Percentiles rank a stretch among this genome's conserved stretches.
Conservation (phyloP, 1,140 invertebrate species). For the Halotydeus destructor region DNA sequence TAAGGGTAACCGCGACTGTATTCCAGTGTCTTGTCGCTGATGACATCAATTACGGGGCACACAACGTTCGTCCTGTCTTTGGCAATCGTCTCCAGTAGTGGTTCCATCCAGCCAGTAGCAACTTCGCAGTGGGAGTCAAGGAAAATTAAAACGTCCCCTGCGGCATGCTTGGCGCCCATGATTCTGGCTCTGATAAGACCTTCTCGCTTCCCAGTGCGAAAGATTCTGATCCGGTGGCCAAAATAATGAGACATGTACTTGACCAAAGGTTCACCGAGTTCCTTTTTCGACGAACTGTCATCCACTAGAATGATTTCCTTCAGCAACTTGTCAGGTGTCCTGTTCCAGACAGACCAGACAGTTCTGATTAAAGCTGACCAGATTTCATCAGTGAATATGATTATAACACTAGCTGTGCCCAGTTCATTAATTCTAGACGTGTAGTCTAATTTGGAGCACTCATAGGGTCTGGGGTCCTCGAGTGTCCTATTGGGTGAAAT, state of each 20-base stretch:
- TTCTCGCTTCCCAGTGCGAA: slow-evolving; percentile 46
- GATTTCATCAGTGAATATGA: slow-evolving; percentile 77
- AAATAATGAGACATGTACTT: slow-evolving; percentile 40
- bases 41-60: slow-evolving; percentile 79
- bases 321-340: slow-evolving; percentile 40
- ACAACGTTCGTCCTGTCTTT: slow-evolving; percentile 53
- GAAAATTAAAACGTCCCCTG: slow-evolving; percentile 68
- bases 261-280: slow-evolving; percentile 40
- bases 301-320: slow-evolving; percentile 73
- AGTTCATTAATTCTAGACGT: slow-evolving; percentile 28
- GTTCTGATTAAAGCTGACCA: slow-evolving; percentile 61
- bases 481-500: slow-evolving; percentile 61
- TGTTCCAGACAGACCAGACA: slow-evolving; percentile 63
- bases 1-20: slow-evolving; percentile 43
- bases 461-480: slow-evolving; percentile 46
- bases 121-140: slow-evolving; percentile 87
- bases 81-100: slow-evolving; percentile 56
- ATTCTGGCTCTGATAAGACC: slow-evolving; percentile 68
- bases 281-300: slow-evolving; percentile 49
- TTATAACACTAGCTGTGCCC: slow-evolving; percentile 41
- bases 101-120: slow-evolving; percentile 41
- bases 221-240: slow-evolving; percentile 36
- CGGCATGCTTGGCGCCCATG: slow-evolving; percentile 48
- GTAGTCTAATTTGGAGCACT: slow-evolving; percentile 33
- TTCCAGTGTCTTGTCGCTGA: slow-evolving; percentile 62